phyloP scores from a whole-genome alignment of 2,888 invertebrate genomes.

The Dendrolimus pini region DNA sequence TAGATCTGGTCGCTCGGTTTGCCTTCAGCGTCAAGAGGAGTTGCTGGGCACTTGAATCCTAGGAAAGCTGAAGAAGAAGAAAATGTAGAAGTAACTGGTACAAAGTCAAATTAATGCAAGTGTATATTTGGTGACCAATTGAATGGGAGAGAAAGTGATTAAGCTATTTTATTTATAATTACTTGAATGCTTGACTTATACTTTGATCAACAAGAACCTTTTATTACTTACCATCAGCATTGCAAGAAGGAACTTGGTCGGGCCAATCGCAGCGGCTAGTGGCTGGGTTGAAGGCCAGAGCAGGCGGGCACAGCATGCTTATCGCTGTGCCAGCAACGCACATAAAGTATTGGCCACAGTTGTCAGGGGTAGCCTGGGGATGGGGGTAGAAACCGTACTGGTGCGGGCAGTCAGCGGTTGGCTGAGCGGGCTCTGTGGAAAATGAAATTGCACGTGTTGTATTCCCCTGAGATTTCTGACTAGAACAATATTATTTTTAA shows the following conservation, averaged over 20 bases:
- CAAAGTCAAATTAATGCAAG: no score
- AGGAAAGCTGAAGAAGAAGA: constrained; percentile 36
- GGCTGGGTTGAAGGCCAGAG: constrained; percentile 83
- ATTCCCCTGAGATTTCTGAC: no score
- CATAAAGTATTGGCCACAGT: constrained; percentile 86
- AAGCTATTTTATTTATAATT: no score
- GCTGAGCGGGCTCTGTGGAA: constrained; percentile 76
- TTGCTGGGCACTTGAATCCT: constrained; percentile 41
- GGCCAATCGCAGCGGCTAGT: constrained; percentile 89
- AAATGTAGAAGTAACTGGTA: not conserved
- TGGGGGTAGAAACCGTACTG: constrained; percentile 85
- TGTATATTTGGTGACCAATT: no score
- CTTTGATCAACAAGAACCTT: no score
- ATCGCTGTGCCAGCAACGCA: constrained; percentile 81
- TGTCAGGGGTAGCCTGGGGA: constrained; percentile 19
- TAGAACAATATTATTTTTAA: no score
- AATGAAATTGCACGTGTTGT: no score
- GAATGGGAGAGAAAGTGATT: no score
- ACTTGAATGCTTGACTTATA: no score
- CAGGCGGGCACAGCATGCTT: constrained; percentile 83
- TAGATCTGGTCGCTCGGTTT: constrained; percentile 13
- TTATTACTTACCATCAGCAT: constrained; percentile 56
- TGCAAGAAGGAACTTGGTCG: constrained; percentile 84
- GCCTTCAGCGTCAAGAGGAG: constrained; percentile 18
- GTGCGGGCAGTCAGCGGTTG: constrained; percentile 85